A percentile compares a stretch with the other conserved stretches of the same genome.
These are phyloP conservation scores for Calliopsis andreniformis DNA, from an alignment of 1,140 invertebrate genomes.

Conservation along the genomic window DNA sequence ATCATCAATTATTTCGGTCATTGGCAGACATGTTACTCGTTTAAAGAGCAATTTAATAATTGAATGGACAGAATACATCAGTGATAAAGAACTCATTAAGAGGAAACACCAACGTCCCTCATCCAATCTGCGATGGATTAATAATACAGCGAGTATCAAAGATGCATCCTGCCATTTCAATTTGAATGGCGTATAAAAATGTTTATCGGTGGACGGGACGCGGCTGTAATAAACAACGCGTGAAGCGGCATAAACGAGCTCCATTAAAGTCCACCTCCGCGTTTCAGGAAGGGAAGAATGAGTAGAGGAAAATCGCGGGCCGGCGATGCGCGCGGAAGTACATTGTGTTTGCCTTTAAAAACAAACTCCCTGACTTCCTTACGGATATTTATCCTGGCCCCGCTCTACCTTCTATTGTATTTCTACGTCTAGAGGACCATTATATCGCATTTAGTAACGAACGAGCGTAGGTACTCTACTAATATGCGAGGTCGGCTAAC, in stretches of 20 bases:
- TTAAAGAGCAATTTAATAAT: no score
- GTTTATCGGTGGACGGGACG: slow-evolving; percentile 10
- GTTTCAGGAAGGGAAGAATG: slow-evolving; percentile 33
- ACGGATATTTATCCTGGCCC: slow-evolving; percentile 42
- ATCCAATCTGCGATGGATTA: neutral
- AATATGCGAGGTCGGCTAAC: no score
- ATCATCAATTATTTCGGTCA: no score
- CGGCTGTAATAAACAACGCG: slow-evolving; percentile 32
- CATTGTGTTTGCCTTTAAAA: slow-evolving; percentile 47
- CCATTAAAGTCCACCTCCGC: slow-evolving; percentile 38
- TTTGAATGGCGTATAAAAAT: slow-evolving; percentile 15
- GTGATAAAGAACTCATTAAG: no score
- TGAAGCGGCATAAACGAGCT: slow-evolving; percentile 49
- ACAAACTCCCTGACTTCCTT: neutral
- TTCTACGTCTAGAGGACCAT: neutral
- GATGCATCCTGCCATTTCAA: neutral
- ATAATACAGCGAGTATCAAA: neutral
- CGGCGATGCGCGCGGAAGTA: slow-evolving; percentile 1
- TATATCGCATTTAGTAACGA: no score
- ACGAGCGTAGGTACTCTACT: no score
- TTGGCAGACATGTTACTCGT: no score
- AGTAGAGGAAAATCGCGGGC: slow-evolving; percentile 14
- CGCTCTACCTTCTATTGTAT: neutral
- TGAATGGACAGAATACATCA: no score
- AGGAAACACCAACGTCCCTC: neutral